These are phyloP conservation scores for Diadema setosum DNA, from an alignment of 35 echinoderm and acorn worm species.

Conservation along the genomic window DNA sequence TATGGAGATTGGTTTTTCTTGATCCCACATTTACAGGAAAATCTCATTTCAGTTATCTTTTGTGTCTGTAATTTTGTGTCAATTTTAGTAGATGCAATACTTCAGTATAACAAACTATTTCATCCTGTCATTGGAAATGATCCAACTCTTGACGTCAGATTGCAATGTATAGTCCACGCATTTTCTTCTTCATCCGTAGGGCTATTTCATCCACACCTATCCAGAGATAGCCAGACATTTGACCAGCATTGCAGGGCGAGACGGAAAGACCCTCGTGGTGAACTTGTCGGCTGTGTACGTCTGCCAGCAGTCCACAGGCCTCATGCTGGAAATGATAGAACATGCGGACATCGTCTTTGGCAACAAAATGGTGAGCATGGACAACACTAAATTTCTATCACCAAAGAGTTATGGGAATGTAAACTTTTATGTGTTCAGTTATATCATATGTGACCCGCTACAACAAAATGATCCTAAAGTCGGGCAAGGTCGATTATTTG, in stretches of 20 bases:
- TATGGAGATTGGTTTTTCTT: too few relatives aligned
- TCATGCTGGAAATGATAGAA: neutral
- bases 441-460: too few relatives aligned
- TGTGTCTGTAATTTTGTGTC: too few relatives aligned
- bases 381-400: too few relatives aligned
- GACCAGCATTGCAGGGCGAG: neutral
- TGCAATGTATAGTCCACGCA: neutral
- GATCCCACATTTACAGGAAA: too few relatives aligned
- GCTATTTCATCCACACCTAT: constrained; percentile 8
- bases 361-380: neutral
- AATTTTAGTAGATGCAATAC: too few relatives aligned
- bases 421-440: neutral
- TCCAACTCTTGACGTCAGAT: neutral
- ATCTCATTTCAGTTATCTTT: too few relatives aligned
- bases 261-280: neutral
- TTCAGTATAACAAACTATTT: neutral
- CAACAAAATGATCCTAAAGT: too few relatives aligned
- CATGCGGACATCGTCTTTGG: neutral
- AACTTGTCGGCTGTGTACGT: constrained; percentile 13
- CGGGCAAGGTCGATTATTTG: too few relatives aligned
- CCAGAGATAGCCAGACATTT: neutral
- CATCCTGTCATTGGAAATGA: neutral
- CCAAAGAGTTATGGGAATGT: neutral
- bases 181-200: neutral
- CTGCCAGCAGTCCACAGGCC: neutral